Evolutionary conservation across 2,113 vertebrate species (phyloP).

Genomic region (Pterocles burchelli): DNA sequence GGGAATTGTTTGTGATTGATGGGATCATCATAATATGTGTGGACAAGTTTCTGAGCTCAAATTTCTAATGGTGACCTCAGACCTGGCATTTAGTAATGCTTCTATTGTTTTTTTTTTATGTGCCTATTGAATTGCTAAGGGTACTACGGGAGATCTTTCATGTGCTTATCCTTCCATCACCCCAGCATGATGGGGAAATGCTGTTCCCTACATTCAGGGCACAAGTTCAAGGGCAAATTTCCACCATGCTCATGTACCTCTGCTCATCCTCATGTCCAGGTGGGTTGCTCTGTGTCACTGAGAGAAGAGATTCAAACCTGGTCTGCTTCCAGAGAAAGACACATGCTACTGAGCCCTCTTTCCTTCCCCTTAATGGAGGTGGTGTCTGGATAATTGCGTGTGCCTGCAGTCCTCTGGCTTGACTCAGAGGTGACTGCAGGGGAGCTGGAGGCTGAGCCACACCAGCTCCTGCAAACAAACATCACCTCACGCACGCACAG

Average conservation of each 20-base stretch:
- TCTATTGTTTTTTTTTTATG: not conserved
- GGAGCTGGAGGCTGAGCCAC: not conserved
- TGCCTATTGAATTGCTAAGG: not conserved
- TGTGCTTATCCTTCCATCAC: not conserved
- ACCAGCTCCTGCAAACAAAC: not conserved
- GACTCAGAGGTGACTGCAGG: not conserved
- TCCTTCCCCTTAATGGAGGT: not conserved
- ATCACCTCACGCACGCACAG: not conserved
- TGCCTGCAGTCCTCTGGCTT: not conserved
- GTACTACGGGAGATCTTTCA: not conserved
- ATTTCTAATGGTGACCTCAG: not conserved
- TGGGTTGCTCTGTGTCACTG: not conserved
- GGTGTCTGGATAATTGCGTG: not conserved
- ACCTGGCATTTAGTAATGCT: not conserved
- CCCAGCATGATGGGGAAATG: not conserved
- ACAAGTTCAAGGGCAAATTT: not conserved
- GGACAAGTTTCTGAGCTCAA: not conserved
- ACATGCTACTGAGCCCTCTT: not conserved
- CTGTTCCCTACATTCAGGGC: not conserved
- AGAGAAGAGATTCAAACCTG: not conserved
- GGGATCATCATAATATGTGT: not conserved
- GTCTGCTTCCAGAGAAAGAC: not conserved
- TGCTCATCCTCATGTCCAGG: fast-evolving
- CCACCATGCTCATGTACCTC: not conserved
- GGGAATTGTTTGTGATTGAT: not conserved